Evolutionary conservation across 2,888 invertebrate species (phyloP), one percentile per base, ranked within the genome.

Genomic region (Gasteruption jaculator): DNA sequence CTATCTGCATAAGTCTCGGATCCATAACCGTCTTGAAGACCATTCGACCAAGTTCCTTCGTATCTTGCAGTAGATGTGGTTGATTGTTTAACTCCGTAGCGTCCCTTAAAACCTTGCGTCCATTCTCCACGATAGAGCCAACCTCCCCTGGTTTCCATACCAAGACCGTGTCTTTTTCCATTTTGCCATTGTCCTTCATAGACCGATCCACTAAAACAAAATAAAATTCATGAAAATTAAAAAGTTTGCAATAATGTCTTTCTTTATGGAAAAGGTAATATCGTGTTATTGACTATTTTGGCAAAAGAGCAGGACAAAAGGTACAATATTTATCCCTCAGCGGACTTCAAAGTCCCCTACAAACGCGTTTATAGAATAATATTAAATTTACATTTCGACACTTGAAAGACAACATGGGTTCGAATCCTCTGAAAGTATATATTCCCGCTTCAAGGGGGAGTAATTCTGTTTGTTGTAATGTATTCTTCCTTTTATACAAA

Each of bases 161-260:
- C 99, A 65, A 97, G 77, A 7, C 97, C 99, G 72, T 99, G 97
- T 38, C 97, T 81, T 74, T 96, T 94, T 52, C 99, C 99, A 72
- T 96, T 96, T 75, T 95, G 96, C 99, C 99, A 99, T 75, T 97
- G 95, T 47, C 99, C 99, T 74, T 94, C 93, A 77, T 86, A 96
- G 57, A 90, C 86, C 69, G 93, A 93, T 38, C 95, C 96, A 73
- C 91, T 92, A 78, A 27, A 53, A 55, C 34, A 7, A 11, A 27
- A 48, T 18, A 20, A 32, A 38, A 21, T n/a, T 21, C 4, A 24
- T 11, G 21, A 34, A 22, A 30, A 43, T 44, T 24, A 21, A n/a
- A 24, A 8, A 18, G 7, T 10, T 14, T 16, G 18, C 12, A 16
- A 37, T 5, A 35, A 8, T 10, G n/a, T 16, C 10, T 11, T 25